Conservation (phyloP, 2,888 invertebrate species). For the Incurvaria masculella region DNA sequence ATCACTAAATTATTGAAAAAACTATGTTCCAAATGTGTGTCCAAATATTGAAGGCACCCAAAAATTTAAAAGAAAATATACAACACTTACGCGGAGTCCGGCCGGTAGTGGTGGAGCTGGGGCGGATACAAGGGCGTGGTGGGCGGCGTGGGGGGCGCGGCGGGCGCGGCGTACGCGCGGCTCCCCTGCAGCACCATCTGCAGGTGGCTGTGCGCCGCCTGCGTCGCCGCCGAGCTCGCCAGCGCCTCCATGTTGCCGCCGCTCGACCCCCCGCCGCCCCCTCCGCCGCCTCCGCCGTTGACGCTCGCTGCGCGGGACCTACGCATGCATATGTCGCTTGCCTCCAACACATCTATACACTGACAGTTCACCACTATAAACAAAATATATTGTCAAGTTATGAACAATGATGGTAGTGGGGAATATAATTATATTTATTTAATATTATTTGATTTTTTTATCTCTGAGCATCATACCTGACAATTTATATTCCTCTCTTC, state of each 20-base stretch:
- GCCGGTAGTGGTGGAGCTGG: background rate
- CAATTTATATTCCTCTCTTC: too few relatives aligned
- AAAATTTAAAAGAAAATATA: too few relatives aligned
- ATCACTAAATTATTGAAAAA: too few relatives aligned
- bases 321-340: background rate
- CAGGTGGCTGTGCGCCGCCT: conserved; percentile 31
- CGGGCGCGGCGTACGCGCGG: conserved; percentile 17
- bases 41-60: too few relatives aligned
- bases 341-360: background rate
- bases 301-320: conserved; percentile 29
- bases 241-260: conserved; percentile 10
- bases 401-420: too few relatives aligned
- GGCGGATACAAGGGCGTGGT: conserved; percentile 1
- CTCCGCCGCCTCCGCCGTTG: conserved; percentile 27
- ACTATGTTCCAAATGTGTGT: too few relatives aligned
- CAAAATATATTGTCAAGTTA: too few relatives aligned
- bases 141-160: conserved; percentile 25
- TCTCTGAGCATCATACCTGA: too few relatives aligned
- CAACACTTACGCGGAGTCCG: background rate
- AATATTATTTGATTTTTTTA: too few relatives aligned
- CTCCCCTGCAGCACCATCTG: conserved; percentile 49
- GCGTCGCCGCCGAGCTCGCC: too few relatives aligned
- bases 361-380: background rate
- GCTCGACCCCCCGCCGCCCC: conserved; percentile 15
- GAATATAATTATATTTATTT: too few relatives aligned